A percentile compares a stretch with the other conserved stretches of the same genome.
phyloP scores from a whole-genome alignment of 2,113 vertebrate genomes.

The Phasianus colchicus region DNA sequence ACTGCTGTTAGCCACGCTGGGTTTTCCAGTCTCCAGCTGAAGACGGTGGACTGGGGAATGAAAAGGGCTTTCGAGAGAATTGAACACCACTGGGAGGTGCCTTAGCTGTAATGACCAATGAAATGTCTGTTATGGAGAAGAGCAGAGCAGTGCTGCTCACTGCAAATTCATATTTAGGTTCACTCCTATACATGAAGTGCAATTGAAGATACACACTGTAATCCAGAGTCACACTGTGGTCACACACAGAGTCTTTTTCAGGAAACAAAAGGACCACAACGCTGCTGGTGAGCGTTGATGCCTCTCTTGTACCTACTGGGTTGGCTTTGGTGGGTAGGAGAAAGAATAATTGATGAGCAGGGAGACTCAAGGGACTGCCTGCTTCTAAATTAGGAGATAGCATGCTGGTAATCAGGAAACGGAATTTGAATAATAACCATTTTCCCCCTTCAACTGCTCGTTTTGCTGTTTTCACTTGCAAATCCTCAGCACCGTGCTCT shows the following conservation, averaged over 20 bases:
- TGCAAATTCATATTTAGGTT: background rate
- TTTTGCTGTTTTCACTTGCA: background rate
- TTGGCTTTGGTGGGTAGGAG: background rate
- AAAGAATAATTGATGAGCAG: background rate
- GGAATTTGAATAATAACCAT: background rate
- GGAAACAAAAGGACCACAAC: background rate
- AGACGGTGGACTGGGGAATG: background rate
- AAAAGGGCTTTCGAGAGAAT: background rate
- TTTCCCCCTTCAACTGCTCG: background rate
- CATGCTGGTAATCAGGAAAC: background rate
- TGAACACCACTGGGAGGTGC: background rate
- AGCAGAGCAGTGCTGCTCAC: background rate
- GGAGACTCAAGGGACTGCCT: background rate
- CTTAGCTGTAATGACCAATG: background rate
- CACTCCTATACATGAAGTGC: background rate
- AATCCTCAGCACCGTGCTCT: background rate
- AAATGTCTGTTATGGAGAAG: fast-evolving
- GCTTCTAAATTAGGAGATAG: background rate
- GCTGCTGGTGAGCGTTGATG: fast-evolving
- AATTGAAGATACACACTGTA: fast-evolving
- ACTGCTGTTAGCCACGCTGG: background rate
- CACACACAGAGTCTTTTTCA: background rate
- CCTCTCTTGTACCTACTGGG: background rate
- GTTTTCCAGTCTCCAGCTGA: background rate
- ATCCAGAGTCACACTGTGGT: fast-evolving